Conservation (phyloP, 2,888 invertebrate species). For the Archips xylosteana region DNA sequence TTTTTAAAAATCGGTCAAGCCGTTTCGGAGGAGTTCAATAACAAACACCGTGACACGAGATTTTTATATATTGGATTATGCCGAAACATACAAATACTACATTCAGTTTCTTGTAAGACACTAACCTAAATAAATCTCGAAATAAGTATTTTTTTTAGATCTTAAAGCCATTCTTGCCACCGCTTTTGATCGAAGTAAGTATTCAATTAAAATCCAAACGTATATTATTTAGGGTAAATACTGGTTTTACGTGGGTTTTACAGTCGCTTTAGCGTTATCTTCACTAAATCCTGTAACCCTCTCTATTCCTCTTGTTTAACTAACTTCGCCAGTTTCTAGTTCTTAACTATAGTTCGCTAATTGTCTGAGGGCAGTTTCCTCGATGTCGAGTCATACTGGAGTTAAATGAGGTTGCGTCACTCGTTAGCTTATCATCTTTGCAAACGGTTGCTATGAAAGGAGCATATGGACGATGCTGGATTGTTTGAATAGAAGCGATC, state of each 20-base stretch:
- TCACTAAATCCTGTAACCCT: conserved; percentile 21
- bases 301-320: conserved; percentile 9
- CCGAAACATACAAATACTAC: too few species aligned
- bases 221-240: background rate
- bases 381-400: conserved; percentile 45
- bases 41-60: too few species aligned
- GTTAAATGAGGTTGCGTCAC: conserved; percentile 50
- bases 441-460: conserved; percentile 30
- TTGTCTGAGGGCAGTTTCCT: conserved; percentile 51
- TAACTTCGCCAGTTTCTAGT: conserved; percentile 36
- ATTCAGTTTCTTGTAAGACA: too few species aligned
- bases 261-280: background rate
- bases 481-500: conserved; percentile 1
- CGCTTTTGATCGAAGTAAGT: background rate
- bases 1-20: too few species aligned
- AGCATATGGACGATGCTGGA: background rate
- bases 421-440: conserved; percentile 37
- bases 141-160: background rate
- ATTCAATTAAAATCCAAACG: background rate
- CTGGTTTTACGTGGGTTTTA: background rate
- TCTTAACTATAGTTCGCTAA: conserved; percentile 51
- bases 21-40: too few species aligned
- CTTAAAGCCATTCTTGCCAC: background rate
- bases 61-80: too few species aligned
- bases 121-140: too few species aligned